Conservation (phyloP, 1,140 invertebrate genomes). For the Aphidius gifuensis region DNA sequence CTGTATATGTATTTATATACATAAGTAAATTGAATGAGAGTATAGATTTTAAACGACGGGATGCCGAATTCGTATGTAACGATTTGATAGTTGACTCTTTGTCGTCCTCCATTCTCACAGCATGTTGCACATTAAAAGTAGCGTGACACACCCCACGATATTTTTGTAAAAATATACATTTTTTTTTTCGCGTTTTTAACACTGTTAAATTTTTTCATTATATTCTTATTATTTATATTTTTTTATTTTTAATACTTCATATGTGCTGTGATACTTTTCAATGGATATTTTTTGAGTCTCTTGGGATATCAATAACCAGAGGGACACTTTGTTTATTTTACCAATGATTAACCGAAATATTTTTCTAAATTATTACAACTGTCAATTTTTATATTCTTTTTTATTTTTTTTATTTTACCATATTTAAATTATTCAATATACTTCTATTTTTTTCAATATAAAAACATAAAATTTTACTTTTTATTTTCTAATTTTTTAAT, state of each 20-base stretch:
- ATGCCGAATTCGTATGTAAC: constrained; percentile 15
- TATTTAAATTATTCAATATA: not conserved
- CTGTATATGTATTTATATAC: not conserved
- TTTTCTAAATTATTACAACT: not conserved
- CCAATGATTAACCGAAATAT: constrained; percentile 8
- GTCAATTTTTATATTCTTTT: not conserved
- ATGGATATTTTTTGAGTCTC: too few species aligned
- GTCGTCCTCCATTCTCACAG: constrained; percentile 4
- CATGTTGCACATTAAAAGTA: constrained; percentile 10
- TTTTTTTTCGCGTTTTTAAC: not conserved
- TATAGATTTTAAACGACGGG: not conserved
- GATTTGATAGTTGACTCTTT: constrained; percentile 11
- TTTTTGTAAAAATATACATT: not conserved
- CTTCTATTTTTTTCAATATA: too few species aligned
- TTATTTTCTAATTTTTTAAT: too few species aligned
- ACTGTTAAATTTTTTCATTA: too few species aligned
- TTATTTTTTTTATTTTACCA: not conserved
- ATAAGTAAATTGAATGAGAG: not conserved
- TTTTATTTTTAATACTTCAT: too few species aligned
- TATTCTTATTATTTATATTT: too few species aligned
- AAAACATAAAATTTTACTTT: too few species aligned
- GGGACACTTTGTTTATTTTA: constrained; percentile 18
- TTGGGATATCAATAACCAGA: not conserved
- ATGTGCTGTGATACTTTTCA: too few species aligned
- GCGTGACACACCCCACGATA: constrained; percentile 13